Conservation (phyloP, 2,797 vertebrate genomes). For the Syncerus caffer region DNA sequence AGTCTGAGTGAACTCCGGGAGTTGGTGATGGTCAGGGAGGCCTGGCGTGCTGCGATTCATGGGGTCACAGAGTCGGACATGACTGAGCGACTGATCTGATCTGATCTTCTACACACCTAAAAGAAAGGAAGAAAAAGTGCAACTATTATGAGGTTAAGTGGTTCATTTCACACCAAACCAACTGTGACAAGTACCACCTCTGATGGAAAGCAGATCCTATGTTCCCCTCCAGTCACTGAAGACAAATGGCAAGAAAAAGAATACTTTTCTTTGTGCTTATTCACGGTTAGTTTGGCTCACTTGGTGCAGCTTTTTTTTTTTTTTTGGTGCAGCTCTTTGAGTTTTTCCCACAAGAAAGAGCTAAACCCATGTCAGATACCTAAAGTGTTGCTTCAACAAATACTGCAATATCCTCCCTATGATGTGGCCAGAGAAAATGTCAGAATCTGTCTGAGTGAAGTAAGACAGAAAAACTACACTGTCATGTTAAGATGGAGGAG, state of each 20-base stretch:
- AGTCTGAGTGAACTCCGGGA: too few relatives aligned
- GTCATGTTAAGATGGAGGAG: neutral
- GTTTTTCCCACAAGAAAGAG: neutral
- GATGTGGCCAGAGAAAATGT: neutral
- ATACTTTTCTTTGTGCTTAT: neutral
- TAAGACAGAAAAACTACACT: neutral
- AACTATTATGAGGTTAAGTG: neutral
- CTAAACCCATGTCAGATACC: neutral
- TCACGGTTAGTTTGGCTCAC: neutral
- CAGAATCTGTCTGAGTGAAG: neutral
- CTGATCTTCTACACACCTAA: neutral
- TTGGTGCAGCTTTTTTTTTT: neutral
- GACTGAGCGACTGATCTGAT: neutral
- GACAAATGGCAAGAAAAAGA: neutral
- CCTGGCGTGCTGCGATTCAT: too few relatives aligned
- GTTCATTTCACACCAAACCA: neutral
- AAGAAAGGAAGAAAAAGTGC: neutral
- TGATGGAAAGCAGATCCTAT: neutral
- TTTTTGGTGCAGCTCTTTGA: neutral
- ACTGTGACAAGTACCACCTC: neutral
- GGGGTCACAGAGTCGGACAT: too few relatives aligned
- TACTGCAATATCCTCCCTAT: neutral
- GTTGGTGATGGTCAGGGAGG: too few relatives aligned
- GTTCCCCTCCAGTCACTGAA: neutral
- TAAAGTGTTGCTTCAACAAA: constrained; percentile 1